Evolutionary conservation across 2,797 vertebrate species (phyloP).

Genomic region (Phoeniculus purpureus): DNA sequence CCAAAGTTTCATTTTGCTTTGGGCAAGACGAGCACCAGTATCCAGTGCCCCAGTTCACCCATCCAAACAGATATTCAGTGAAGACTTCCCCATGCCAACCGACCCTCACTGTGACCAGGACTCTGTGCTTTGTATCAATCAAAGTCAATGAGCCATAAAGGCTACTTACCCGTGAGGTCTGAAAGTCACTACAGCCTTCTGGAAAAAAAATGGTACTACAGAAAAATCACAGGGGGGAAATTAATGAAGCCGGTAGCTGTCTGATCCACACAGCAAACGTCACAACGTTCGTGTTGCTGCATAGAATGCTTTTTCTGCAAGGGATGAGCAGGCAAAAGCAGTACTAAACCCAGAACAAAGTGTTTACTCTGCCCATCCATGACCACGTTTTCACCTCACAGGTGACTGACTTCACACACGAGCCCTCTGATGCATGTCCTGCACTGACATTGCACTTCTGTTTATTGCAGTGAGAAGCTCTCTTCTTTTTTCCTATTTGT

Average conservation of each 20-base stretch:
- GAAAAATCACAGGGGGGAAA: not conserved
- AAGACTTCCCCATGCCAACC: not conserved
- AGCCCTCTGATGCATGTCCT: not conserved
- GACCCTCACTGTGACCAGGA: not conserved
- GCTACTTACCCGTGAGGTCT: not conserved
- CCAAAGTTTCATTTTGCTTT: not conserved
- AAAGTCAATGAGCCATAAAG: slow-evolving; percentile 2
- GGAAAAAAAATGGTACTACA: not conserved
- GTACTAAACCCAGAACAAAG: not conserved
- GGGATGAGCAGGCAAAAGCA: not conserved
- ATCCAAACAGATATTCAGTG: not conserved
- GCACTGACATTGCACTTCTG: not conserved
- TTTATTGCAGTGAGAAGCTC: not conserved
- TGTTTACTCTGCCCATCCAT: not conserved
- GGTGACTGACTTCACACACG: not conserved
- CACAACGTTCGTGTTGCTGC: not conserved
- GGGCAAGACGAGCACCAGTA: rapidly evolving
- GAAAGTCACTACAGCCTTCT: slow-evolving; percentile 49
- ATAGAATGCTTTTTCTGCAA: not conserved
- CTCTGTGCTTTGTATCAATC: not conserved
- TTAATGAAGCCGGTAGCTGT: slow-evolving; percentile 37
- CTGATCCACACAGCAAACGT: slow-evolving; percentile 23
- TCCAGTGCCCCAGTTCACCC: not conserved
- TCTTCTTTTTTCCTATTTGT: not conserved
- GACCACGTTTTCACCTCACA: not conserved